Conservation (phyloP, 2,888 invertebrate species). For the Dione vanillae region DNA sequence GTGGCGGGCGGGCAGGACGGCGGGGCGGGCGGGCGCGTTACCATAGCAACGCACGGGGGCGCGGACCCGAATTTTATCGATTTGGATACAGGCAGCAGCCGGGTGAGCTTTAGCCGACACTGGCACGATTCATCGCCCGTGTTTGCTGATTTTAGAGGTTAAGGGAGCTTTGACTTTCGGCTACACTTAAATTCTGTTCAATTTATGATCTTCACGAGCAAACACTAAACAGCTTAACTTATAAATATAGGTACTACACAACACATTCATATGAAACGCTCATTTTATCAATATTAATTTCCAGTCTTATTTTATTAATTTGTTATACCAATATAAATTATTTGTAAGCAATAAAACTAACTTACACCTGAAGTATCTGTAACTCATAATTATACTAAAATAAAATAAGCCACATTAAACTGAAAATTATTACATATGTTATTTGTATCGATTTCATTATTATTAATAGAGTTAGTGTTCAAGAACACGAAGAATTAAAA, state of each 20-base stretch:
- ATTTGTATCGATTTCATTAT: too few relatives aligned
- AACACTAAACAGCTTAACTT: background rate
- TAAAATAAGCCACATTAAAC: too few relatives aligned
- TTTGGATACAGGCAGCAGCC: constrained; percentile 82
- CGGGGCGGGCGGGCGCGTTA: constrained; percentile 65
- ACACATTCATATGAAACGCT: too few relatives aligned
- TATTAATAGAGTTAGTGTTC: too few relatives aligned
- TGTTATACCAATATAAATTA: too few relatives aligned
- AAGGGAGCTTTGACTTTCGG: constrained; percentile 78
- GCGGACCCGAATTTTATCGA: constrained; percentile 84
- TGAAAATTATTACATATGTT: too few relatives aligned
- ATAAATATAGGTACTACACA: background rate
- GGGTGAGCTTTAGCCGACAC: constrained; percentile 74
- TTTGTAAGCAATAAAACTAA: too few relatives aligned
- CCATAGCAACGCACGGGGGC: constrained; percentile 78
- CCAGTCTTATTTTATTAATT: too few relatives aligned
- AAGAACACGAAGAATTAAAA: too few relatives aligned
- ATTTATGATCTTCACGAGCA: constrained; percentile 52
- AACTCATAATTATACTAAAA: too few relatives aligned
- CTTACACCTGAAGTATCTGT: too few relatives aligned
- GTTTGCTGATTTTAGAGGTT: constrained; percentile 80
- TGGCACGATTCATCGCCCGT: constrained; percentile 80
- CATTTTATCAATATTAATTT: too few relatives aligned
- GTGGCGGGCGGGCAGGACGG: constrained; percentile 56
- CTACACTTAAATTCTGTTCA: constrained; percentile 65